Conservation (phyloP, 2,888 invertebrate species). For the Oxystoma pomonae region DNA sequence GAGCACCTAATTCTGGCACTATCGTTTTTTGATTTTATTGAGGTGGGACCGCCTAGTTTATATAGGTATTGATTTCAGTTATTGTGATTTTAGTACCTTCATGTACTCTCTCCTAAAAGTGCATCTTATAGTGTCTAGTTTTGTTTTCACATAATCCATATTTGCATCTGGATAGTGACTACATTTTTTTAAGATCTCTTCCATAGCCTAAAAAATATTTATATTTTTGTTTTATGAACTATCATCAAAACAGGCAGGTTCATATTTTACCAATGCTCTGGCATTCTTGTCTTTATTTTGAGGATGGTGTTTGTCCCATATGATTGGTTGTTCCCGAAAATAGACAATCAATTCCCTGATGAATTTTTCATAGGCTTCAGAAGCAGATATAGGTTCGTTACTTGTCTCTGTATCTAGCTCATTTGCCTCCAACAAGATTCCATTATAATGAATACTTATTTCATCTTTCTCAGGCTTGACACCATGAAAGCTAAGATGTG, state of each 20-base stretch:
- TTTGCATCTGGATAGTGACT: conserved; percentile 30
- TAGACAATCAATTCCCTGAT: conserved; percentile 26
- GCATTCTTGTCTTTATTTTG: conserved; percentile 27
- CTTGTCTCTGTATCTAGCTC: not conserved
- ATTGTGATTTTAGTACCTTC: conserved; percentile 21
- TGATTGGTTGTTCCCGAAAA: conserved; percentile 27
- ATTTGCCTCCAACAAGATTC: too few species aligned
- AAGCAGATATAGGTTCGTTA: conserved; percentile 2
- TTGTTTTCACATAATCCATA: conserved; percentile 30
- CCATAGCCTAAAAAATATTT: conserved; percentile 28
- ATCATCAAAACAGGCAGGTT: too few species aligned
- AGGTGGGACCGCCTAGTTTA: too few species aligned
- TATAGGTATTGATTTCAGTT: too few species aligned
- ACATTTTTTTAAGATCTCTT: conserved; percentile 25
- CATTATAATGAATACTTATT: too few species aligned
- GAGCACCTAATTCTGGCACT: too few species aligned
- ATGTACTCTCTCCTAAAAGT: conserved; percentile 30
- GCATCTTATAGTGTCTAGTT: conserved; percentile 29
- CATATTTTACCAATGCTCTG: too few species aligned
- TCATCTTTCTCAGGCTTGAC: too few species aligned
- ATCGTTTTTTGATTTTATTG: too few species aligned
- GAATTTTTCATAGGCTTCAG: conserved; percentile 29
- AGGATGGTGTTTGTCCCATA: conserved; percentile 33
- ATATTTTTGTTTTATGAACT: too few species aligned
- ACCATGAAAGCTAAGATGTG: too few species aligned